Evolutionary conservation across 1,140 invertebrate genomes (phyloP).

Genomic region (Trichomalopsis sarcophagae): DNA sequence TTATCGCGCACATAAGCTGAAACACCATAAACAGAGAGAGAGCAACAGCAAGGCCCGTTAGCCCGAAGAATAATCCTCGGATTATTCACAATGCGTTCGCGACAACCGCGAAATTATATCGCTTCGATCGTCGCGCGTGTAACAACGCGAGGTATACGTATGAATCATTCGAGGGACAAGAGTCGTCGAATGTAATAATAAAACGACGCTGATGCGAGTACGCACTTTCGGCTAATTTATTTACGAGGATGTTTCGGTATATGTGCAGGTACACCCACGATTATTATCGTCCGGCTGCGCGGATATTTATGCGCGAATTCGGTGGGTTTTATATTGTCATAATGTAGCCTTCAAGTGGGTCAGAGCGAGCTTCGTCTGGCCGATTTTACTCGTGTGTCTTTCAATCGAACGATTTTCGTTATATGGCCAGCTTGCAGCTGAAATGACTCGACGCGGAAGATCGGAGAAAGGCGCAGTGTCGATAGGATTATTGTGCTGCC

Average conservation of each 20-base stretch:
- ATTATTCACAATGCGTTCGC: not conserved
- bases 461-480: not conserved
- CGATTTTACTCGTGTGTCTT: not conserved
- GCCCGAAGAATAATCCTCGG: not conserved
- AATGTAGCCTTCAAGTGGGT: not conserved
- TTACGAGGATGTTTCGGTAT: not conserved
- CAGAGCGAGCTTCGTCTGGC: not conserved
- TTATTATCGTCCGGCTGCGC: not conserved
- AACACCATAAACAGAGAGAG: not conserved
- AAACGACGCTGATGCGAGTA: not conserved
- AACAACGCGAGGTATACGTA: not conserved
- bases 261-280: not conserved
- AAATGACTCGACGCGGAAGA: not conserved
- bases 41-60: not conserved
- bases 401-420: not conserved
- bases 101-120: not conserved
- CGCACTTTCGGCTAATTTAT: constrained; percentile 10
- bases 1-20: not conserved
- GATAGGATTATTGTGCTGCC: not conserved
- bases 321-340: not conserved
- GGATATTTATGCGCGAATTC: not conserved
- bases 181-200: not conserved
- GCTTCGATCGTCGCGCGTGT: not conserved
- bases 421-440: not conserved
- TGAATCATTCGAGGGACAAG: not conserved